Base-by-base conservation (phyloP, 2,888 invertebrate genomes). In the Candidula unifasciata region DNA sequence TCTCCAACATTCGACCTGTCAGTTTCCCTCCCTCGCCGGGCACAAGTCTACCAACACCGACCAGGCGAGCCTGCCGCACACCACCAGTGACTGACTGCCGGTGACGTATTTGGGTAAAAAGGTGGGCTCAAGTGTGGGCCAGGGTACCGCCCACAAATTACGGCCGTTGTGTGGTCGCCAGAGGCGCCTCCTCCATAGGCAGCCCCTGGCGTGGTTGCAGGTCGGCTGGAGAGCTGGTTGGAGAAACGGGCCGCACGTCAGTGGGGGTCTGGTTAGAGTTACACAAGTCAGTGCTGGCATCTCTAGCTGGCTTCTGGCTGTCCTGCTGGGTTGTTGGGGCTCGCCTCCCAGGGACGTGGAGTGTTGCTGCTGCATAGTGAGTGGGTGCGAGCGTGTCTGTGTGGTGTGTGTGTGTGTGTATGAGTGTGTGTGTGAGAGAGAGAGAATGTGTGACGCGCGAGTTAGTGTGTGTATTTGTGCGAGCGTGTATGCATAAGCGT, bases 81-180 rank as follows among this genome's bases (percentile, higher is more conserved):
- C 33, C 44, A 37, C 16, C 73, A 44, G 44, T 73, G 10, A 73
- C 44, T 73, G 73, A 73, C 73, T 44, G 24, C n/a, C 37, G 24
- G 3, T 21, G 73, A 73, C 73, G 44, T 73, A 73, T 73, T 73
- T 73, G 73, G 73, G 44, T 44, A 73, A 73, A 69, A 52, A 73
- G 73, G 73, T 52, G 73, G 73, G 73, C 3, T 52, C 44, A 13
- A 69, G 10, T 24, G 44, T 3, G n/a, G 24, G 6, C n/a, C n/a
- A 52, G 27, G 73, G 44, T 52, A 73, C 37, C 73, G 73, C 73
- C 73, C 73, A 73, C 44, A 73, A 73, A 44, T 73, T 73, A 73
- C 73, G 52, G 73, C 44, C 73, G 73, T 44, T 73, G n/a, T 73
- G 18, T 27, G 73, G n/a, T 27, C 6, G 73, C 33, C 35, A 73